Evolutionary conservation across 2,888 invertebrate species (phyloP).

Genomic region (Malachius bipustulatus): DNA sequence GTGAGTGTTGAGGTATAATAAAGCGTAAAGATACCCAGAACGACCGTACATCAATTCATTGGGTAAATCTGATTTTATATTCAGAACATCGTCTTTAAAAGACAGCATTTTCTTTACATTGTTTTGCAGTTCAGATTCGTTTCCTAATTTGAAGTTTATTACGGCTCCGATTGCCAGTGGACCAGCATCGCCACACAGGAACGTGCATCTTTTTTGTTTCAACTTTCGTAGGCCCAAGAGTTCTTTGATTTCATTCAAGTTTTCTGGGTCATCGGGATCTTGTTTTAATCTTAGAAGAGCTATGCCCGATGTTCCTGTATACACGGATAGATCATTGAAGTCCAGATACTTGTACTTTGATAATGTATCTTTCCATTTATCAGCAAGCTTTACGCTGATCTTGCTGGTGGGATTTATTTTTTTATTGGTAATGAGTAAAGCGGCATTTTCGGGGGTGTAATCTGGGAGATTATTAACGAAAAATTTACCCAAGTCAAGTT

Average conservation of each 20-base stretch:
- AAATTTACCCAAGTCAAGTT: too few relatives aligned
- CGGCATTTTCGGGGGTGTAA: constrained; percentile 32
- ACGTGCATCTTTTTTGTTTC: constrained; percentile 45
- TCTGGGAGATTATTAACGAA: constrained; percentile 43
- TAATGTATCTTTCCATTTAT: constrained; percentile 37
- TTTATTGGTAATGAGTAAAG: constrained; percentile 32
- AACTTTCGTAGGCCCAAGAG: constrained; percentile 38
- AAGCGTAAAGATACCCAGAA: constrained; percentile 67
- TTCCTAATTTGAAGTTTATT: constrained; percentile 44
- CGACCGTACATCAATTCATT: constrained; percentile 82
- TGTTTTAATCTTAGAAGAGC: constrained; percentile 50
- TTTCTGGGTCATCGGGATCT: constrained; percentile 24
- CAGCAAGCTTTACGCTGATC: constrained; percentile 30
- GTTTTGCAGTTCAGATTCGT: constrained; percentile 40
- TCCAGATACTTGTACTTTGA: constrained; percentile 36
- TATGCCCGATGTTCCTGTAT: constrained; percentile 64
- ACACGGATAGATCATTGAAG: constrained; percentile 51
- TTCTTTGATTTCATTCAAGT: constrained; percentile 35
- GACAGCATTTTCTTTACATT: constrained; percentile 37
- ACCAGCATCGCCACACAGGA: constrained; percentile 57
- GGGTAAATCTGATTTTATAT: constrained; percentile 43
- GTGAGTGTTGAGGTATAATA: constrained; percentile 61
- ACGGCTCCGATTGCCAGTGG: constrained; percentile 51
- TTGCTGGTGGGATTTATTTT: constrained; percentile 36
- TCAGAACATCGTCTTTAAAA: constrained; percentile 43